Conservation (phyloP, 2,797 vertebrate genomes). For the Karalla daura region DNA sequence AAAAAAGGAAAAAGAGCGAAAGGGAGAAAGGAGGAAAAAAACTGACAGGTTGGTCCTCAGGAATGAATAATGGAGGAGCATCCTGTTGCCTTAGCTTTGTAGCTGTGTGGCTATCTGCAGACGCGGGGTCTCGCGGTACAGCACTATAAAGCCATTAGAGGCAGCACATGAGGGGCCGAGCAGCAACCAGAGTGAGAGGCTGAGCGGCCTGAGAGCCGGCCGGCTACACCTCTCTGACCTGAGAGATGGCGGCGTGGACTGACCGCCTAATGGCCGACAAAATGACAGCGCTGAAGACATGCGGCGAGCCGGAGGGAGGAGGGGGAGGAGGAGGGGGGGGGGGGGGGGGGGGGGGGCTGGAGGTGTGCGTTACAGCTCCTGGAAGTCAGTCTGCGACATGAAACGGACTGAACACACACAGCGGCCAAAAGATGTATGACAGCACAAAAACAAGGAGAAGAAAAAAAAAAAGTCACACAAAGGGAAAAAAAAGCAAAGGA, state of each 20-base stretch:
- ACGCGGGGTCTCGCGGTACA: conserved; percentile 22
- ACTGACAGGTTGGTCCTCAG: conserved; percentile 66
- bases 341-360: no score
- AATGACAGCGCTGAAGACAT: neutral
- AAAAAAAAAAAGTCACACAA: neutral
- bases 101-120: conserved; percentile 35
- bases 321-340: conserved; percentile 13
- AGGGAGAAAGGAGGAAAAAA: no score
- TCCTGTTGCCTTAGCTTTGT: conserved; percentile 58
- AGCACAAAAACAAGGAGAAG: conserved; percentile 4
- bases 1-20: conserved; percentile 10
- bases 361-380: no score
- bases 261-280: neutral
- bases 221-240: conserved; percentile 4
- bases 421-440: conserved; percentile 23
- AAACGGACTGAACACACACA: conserved; percentile 24
- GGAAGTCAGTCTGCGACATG: no score
- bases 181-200: conserved; percentile 10
- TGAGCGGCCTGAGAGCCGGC: conserved; percentile 20
- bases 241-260: conserved; percentile 11
- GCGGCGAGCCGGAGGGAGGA: neutral
- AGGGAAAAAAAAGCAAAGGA: no score
- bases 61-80: conserved; percentile 71
- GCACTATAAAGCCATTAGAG: conserved; percentile 32
- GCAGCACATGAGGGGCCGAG: conserved; percentile 10